Conservation (phyloP, 2,113 vertebrate species). For the Illadopsis cleaveri region DNA sequence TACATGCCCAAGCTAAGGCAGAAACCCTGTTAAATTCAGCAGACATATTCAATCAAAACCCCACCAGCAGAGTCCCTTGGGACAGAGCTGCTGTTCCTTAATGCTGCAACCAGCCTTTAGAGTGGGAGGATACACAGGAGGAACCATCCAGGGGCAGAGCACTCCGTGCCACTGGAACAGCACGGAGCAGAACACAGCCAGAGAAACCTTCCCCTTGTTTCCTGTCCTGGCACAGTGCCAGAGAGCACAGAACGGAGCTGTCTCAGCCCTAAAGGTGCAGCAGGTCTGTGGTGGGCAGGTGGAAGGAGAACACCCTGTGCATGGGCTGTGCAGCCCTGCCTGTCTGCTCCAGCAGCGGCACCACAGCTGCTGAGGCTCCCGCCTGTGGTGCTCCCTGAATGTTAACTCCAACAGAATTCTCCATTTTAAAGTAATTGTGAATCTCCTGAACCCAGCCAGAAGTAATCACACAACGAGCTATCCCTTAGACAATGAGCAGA, state of each 20-base stretch:
- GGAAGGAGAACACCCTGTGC: accelerated
- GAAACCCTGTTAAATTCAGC: not conserved
- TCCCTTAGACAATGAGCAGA: slow-evolving; percentile 33
- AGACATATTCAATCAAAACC: not conserved
- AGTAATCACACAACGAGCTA: slow-evolving; percentile 2
- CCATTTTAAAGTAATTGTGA: not conserved
- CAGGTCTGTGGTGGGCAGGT: not conserved
- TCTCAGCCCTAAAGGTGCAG: not conserved
- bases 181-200: not conserved
- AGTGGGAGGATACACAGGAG: accelerated
- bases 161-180: not conserved
- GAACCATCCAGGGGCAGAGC: not conserved
- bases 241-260: not conserved
- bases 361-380: accelerated
- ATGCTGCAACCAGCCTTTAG: not conserved
- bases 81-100: not conserved
- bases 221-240: accelerated
- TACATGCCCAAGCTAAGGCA: not conserved
- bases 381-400: not conserved
- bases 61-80: not conserved
- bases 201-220: not conserved
- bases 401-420: not conserved
- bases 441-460: not conserved
- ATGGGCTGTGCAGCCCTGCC: accelerated
- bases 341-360: accelerated